phyloP scores from a whole-genome alignment of 2,888 invertebrate genomes.

The Sericinus montela region DNA sequence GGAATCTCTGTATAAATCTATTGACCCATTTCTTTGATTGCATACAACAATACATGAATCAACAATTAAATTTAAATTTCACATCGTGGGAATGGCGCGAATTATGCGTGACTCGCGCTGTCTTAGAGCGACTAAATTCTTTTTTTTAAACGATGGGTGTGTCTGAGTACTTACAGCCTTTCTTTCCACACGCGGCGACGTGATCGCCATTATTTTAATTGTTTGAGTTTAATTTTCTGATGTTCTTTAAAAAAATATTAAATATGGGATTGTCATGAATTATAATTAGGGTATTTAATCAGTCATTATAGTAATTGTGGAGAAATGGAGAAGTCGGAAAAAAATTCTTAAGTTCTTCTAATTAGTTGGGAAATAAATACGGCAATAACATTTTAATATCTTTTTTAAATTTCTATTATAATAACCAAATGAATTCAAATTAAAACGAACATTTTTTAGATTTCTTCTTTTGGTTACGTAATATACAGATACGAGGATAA shows the following conservation, averaged over 20 bases:
- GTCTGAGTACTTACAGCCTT: slow-evolving; percentile 13
- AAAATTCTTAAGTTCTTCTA: too few species aligned
- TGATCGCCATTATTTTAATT: slow-evolving; percentile 47
- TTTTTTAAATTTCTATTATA: too few species aligned
- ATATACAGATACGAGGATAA: too few species aligned
- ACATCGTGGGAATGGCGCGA: slow-evolving; percentile 68
- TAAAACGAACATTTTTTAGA: too few species aligned
- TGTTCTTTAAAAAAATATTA: slow-evolving; percentile 20
- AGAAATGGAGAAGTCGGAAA: too few species aligned
- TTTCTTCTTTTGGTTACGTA: too few species aligned
- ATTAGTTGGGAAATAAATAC: too few species aligned
- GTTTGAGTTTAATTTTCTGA: slow-evolving; percentile 33
- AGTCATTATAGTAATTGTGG: too few species aligned
- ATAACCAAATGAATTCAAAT: too few species aligned
- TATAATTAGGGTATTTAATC: too few species aligned
- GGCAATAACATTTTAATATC: too few species aligned
- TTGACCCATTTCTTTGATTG: slow-evolving; percentile 75
- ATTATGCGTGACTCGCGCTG: slow-evolving; percentile 67
- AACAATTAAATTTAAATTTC: slow-evolving; percentile 72
- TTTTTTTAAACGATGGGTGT: slow-evolving; percentile 26
- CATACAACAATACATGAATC: slow-evolving; percentile 53
- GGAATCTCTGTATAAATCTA: slow-evolving; percentile 57
- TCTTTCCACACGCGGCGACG: slow-evolving; percentile 39
- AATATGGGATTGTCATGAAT: too few species aligned
- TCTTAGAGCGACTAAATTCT: slow-evolving; percentile 56